These are phyloP conservation scores for Dorcus hopei DNA, from an alignment of 2,888 invertebrate genomes.

Conservation along the genomic window DNA sequence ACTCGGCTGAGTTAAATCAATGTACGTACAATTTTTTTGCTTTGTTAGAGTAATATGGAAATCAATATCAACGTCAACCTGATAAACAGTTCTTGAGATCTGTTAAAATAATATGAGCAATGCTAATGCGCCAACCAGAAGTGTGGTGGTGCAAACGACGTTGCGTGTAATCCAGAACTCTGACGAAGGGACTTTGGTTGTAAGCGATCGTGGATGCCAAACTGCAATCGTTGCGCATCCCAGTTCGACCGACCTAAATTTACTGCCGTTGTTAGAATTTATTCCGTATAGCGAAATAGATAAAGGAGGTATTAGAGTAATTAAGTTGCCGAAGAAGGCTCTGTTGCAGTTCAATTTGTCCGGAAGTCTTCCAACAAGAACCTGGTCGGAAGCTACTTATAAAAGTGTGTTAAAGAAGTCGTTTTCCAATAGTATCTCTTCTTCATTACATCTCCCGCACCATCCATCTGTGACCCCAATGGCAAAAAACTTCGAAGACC, in stretches of 20 bases:
- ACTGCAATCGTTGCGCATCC: slow-evolving; percentile 21
- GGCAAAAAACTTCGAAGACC: slow-evolving; percentile 8
- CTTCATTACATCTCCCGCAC: background rate
- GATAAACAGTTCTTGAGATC: slow-evolving; percentile 15
- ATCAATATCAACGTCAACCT: slow-evolving; percentile 8
- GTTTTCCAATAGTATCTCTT: background rate
- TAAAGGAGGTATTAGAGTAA: slow-evolving; percentile 18
- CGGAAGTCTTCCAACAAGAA: background rate
- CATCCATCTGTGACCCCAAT: background rate
- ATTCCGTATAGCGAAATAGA: slow-evolving; percentile 23
- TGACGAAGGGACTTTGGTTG: slow-evolving; percentile 10
- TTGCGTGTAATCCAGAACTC: slow-evolving; percentile 10
- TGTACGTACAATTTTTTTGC: too few relatives aligned
- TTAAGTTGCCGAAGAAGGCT: slow-evolving; percentile 23
- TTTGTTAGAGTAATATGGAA: too few relatives aligned
- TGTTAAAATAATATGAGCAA: background rate
- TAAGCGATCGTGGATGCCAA: slow-evolving; percentile 23
- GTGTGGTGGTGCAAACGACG: slow-evolving; percentile 13
- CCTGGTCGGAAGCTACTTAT: background rate
- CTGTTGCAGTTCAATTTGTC: slow-evolving; percentile 17
- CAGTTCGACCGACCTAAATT: slow-evolving; percentile 1
- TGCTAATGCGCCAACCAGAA: slow-evolving; percentile 1
- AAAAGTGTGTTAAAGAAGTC: slow-evolving; percentile 15
- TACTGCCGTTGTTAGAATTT: slow-evolving; percentile 22
- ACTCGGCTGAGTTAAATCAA: too few relatives aligned